Percentiles rank a stretch among this genome's conserved stretches.
Evolutionary conservation across 2,113 vertebrate genomes (phyloP).

Genomic region (Dipodomys stephensi): DNA sequence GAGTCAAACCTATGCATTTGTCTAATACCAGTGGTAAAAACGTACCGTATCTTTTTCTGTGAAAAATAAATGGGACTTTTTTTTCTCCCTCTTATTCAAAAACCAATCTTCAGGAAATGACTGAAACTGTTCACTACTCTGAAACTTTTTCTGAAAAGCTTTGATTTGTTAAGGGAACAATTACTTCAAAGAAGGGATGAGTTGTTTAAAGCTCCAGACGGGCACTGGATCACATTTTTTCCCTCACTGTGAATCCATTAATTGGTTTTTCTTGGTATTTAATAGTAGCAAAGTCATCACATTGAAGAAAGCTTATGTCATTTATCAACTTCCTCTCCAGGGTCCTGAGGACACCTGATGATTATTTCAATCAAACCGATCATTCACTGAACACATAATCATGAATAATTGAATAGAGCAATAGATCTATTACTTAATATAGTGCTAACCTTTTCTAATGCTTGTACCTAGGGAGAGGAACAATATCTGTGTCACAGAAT

Average conservation of each 20-base stretch:
- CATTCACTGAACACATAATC: conserved; percentile 64
- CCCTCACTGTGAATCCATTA: conserved; percentile 52
- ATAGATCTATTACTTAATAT: conserved; percentile 78
- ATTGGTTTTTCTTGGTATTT: conserved; percentile 59
- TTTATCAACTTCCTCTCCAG: conserved; percentile 42
- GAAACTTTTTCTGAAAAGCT: conserved; percentile 45
- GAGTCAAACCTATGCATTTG: background rate
- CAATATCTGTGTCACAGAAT: conserved; percentile 63
- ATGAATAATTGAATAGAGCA: conserved; percentile 73
- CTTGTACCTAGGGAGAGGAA: conserved; percentile 61
- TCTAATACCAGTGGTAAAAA: background rate
- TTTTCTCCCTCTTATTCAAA: conserved; percentile 10
- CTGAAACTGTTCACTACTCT: background rate
- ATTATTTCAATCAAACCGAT: conserved; percentile 75
- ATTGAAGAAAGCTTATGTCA: conserved; percentile 52
- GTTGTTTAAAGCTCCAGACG: conserved; percentile 44
- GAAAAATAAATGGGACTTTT: background rate
- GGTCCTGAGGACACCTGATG: conserved; percentile 52
- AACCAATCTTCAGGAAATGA: conserved; percentile 16
- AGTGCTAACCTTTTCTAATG: conserved; percentile 79
- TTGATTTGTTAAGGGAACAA: conserved; percentile 45
- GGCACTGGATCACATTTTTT: conserved; percentile 39
- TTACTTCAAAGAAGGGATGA: conserved; percentile 21
- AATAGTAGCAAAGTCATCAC: conserved; percentile 63
- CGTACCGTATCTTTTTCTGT: background rate